These are phyloP conservation scores for Struthidea cinerea DNA, from an alignment of 2,113 vertebrate genomes.

Conservation along the genomic window DNA sequence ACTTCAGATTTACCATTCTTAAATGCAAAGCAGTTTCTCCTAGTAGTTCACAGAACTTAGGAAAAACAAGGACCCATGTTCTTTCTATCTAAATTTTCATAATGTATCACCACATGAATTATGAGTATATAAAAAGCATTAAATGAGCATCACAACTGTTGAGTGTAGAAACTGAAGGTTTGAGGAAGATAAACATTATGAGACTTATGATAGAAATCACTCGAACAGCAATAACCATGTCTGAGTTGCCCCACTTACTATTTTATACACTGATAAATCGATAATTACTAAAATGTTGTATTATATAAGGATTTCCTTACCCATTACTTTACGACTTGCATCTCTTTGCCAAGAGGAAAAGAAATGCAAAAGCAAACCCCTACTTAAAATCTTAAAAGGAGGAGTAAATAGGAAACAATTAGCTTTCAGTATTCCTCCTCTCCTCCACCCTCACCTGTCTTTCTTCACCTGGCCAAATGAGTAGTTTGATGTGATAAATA, in stretches of 20 bases:
- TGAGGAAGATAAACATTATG: neutral
- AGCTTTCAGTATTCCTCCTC: neutral
- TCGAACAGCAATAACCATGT: neutral
- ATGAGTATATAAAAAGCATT: neutral
- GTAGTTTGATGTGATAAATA: neutral
- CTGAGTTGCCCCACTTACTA: neutral
- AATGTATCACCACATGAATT: neutral
- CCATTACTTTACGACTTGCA: neutral
- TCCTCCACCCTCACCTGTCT: neutral
- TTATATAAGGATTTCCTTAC: neutral
- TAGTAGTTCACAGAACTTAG: neutral
- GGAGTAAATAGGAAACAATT: neutral
- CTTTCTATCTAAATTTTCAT: neutral
- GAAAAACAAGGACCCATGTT: neutral
- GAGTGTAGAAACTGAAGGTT: neutral
- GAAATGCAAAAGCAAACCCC: neutral
- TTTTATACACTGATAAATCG: neutral
- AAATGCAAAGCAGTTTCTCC: neutral
- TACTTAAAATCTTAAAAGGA: neutral
- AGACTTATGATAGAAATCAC: neutral
- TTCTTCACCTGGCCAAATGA: slow-evolving; percentile 13
- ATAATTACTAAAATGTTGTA: neutral
- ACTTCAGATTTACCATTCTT: neutral
- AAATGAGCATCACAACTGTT: neutral
- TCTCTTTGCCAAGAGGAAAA: neutral